phyloP scores from a whole-genome alignment of 1,140 invertebrate species.

The Apis florea region DNA sequence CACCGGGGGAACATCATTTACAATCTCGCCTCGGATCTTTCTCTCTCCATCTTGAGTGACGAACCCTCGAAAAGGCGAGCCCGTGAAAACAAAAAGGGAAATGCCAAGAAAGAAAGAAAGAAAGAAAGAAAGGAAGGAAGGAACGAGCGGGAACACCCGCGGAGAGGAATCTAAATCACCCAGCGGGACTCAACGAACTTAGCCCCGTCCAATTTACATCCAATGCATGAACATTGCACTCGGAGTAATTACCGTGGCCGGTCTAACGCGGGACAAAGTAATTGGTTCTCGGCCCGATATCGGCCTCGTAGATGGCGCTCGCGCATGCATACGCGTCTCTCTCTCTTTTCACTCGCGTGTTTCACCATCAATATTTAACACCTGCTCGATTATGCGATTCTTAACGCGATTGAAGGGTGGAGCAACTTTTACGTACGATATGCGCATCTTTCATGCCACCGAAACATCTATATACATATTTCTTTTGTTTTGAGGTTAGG shows the following conservation, averaged over 20 bases:
- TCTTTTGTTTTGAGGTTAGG: too few species aligned
- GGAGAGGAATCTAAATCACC: conserved; percentile 27
- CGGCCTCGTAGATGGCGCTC: neutral
- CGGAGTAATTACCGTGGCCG: conserved; percentile 42
- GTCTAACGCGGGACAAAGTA: conserved; percentile 38
- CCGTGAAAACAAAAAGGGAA: too few species aligned
- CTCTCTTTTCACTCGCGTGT: conserved; percentile 18
- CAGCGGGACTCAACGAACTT: conserved; percentile 25
- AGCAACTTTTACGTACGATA: neutral
- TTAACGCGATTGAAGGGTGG: neutral
- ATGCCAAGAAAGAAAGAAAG: too few species aligned
- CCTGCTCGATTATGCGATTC: conserved; percentile 6
- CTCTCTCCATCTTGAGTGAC: conserved; percentile 7
- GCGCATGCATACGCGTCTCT: neutral
- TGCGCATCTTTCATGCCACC: too few species aligned
- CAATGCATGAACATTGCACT: conserved; percentile 44
- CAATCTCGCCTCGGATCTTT: neutral
- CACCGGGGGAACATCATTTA: neutral
- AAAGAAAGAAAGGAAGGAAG: too few species aligned
- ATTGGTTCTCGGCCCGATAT: conserved; percentile 35
- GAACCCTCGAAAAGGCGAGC: neutral
- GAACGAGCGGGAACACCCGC: conserved; percentile 5
- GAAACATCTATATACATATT: too few species aligned
- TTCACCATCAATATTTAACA: conserved; percentile 37
- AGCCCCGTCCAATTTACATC: conserved; percentile 44